Evolutionary conservation across 2,888 invertebrate genomes (phyloP).

Genomic region (Mesopsocus fuscifrons): DNA sequence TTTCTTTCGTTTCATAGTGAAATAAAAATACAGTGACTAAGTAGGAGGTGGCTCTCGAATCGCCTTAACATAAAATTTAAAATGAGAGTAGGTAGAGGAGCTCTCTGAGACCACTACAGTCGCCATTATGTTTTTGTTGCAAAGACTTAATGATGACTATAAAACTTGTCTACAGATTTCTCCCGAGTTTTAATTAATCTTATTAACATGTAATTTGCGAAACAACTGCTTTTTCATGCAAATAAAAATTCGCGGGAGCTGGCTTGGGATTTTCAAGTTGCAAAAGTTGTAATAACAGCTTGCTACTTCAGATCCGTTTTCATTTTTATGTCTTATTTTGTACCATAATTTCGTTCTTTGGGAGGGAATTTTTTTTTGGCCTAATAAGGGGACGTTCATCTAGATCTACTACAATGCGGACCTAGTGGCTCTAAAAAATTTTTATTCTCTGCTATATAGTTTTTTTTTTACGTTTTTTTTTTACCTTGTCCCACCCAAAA

Average conservation of each 20-base stretch:
- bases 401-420: too few species aligned
- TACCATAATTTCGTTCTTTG: too few species aligned
- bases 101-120: too few species aligned
- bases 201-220: constrained; percentile 8
- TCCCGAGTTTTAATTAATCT: constrained; percentile 6
- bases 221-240: constrained; percentile 6
- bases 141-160: neutral
- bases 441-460: constrained; percentile 11
- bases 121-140: neutral
- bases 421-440: too few species aligned
- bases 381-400: too few species aligned
- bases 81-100: too few species aligned
- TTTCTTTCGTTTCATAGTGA: too few species aligned
- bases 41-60: too few species aligned
- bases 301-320: constrained; percentile 9
- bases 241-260: constrained; percentile 6
- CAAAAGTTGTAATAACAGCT: constrained; percentile 10
- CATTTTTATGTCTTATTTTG: constrained; percentile 9
- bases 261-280: constrained; percentile 7
- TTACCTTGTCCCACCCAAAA: too few species aligned
- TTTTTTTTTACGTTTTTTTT: constrained; percentile 1
- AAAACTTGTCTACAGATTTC: neutral
- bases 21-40: too few species aligned
- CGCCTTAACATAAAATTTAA: too few species aligned
- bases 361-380: too few species aligned